These are phyloP conservation scores for Tenebrio molitor DNA, from an alignment of 1,140 invertebrate species.

Conservation along the genomic window DNA sequence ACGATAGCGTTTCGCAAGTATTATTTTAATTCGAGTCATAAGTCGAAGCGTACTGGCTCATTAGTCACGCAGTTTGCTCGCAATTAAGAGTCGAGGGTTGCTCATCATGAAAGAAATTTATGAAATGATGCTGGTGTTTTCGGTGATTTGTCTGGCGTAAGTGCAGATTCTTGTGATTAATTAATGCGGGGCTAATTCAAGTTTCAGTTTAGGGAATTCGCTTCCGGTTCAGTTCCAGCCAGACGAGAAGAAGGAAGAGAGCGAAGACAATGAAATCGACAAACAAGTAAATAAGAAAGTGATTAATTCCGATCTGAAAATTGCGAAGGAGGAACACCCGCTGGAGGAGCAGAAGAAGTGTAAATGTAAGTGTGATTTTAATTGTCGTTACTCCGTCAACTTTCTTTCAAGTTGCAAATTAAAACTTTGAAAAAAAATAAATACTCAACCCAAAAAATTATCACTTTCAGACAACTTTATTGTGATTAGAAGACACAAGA, in stretches of 20 bases:
- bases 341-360: neutral
- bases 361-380: neutral
- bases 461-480: no score
- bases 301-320: neutral
- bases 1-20: neutral
- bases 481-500: neutral
- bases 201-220: slow-evolving; percentile 14
- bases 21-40: slow-evolving; percentile 19
- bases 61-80: neutral
- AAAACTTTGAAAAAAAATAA: no score
- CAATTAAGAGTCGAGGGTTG: neutral
- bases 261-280: slow-evolving; percentile 3
- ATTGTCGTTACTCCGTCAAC: neutral
- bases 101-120: slow-evolving; percentile 11
- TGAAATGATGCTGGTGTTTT: neutral
- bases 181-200: neutral
- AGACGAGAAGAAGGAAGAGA: neutral
- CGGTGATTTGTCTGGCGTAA: slow-evolving; percentile 10
- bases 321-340: neutral
- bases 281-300: neutral
- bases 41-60: neutral
- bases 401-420: no score
- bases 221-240: neutral
- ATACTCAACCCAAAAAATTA: no score
- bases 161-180: neutral